These are phyloP conservation scores for Psococerastis gibbosa DNA, from an alignment of 2,888 invertebrate species.

Conservation along the genomic window DNA sequence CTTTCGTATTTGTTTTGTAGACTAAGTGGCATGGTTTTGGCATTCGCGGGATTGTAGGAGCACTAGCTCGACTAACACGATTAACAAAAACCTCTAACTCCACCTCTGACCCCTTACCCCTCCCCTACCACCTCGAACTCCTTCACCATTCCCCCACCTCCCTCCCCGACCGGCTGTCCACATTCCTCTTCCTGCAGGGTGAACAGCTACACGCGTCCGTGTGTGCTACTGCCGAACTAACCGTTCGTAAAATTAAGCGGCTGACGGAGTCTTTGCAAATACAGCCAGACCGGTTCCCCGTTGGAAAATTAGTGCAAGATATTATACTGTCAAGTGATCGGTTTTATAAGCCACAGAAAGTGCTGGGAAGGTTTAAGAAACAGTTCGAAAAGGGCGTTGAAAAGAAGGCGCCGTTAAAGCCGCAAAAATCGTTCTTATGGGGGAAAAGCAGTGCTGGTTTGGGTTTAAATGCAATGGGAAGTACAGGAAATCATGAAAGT, in stretches of 20 bases:
- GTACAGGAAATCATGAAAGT: no score
- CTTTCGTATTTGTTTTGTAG: no score
- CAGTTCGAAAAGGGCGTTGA: neutral
- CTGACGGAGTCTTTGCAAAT: neutral
- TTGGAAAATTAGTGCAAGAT: slow-evolving; percentile 21
- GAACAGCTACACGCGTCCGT: neutral
- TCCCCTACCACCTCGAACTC: neutral
- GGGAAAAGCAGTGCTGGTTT: no score
- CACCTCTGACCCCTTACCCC: neutral
- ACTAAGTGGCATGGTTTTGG: no score
- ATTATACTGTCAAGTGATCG: slow-evolving; percentile 26
- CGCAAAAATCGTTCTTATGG: slow-evolving; percentile 1
- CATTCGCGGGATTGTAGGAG: neutral
- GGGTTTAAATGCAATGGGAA: no score
- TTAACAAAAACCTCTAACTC: no score
- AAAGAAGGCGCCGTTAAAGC: neutral
- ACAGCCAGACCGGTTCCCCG: neutral
- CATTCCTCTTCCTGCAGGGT: neutral
- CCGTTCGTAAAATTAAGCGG: neutral
- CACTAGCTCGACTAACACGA: neutral
- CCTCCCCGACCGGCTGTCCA: neutral
- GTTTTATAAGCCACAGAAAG: slow-evolving; percentile 25
- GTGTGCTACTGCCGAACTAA: neutral
- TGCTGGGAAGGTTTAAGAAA: neutral
- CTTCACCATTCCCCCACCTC: neutral